Conservation (phyloP, 2,888 invertebrate species). For the Pseudeuparius sepicola region DNA sequence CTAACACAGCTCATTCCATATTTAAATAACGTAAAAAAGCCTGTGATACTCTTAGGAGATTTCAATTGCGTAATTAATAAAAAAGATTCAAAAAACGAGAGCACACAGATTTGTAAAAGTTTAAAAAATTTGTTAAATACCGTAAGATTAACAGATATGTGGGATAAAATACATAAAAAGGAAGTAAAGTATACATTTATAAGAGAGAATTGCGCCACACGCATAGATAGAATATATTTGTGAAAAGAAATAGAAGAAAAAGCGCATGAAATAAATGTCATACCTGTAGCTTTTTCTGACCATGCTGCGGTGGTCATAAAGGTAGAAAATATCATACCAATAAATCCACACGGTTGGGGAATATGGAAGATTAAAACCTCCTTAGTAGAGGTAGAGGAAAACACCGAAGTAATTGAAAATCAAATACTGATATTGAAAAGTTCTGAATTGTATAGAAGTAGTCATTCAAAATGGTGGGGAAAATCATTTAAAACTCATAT, state of each 20-base stretch:
- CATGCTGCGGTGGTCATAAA: too few species aligned
- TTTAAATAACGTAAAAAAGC: too few species aligned
- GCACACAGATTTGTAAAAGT: neutral
- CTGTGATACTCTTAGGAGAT: conserved; percentile 1
- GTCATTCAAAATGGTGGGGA: neutral
- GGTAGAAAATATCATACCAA: too few species aligned
- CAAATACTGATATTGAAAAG: neutral
- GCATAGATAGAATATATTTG: neutral
- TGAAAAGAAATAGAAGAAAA: neutral
- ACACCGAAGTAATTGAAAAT: neutral
- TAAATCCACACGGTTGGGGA: too few species aligned
- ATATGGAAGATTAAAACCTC: too few species aligned
- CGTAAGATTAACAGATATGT: neutral
- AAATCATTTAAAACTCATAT: neutral
- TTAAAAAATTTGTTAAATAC: neutral
- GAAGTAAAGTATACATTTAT: neutral
- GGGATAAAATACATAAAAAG: conserved; percentile 2
- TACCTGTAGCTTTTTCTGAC: neutral
- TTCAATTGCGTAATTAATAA: conserved; percentile 1
- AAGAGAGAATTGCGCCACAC: neutral
- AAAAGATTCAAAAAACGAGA: neutral
- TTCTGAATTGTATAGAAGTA: neutral
- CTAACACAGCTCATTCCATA: too few species aligned
- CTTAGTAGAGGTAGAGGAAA: too few species aligned
- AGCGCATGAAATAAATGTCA: neutral